Evolutionary conservation across 2,797 vertebrate genomes (phyloP).

Genomic region (Prunella strophiata): DNA sequence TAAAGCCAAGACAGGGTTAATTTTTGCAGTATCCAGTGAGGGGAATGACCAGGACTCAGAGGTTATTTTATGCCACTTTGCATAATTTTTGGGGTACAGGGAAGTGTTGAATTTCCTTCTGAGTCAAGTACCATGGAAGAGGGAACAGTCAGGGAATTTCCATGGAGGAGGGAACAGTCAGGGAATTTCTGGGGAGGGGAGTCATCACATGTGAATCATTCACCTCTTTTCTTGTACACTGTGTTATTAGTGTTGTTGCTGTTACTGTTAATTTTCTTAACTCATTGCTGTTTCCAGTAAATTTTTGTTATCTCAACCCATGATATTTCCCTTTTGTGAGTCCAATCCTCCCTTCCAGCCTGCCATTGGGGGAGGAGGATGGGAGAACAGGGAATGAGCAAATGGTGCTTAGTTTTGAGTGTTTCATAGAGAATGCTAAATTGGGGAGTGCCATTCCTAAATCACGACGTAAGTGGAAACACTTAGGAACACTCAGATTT

Average conservation of each 20-base stretch:
- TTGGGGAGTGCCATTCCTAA: background rate
- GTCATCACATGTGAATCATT: background rate
- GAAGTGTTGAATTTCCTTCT: background rate
- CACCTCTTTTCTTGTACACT: background rate
- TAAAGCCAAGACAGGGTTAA: background rate
- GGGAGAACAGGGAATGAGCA: accelerated
- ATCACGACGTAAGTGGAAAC: background rate
- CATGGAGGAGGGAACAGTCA: background rate
- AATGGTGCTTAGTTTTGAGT: background rate
- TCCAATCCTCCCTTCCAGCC: background rate
- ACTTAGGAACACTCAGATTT: background rate
- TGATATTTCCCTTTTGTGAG: background rate
- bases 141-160: background rate
- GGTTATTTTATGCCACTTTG: background rate
- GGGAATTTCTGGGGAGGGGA: accelerated
- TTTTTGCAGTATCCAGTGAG: background rate
- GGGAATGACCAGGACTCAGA: background rate
- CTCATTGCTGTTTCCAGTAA: background rate
- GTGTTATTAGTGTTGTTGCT: background rate
- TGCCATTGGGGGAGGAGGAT: no score
- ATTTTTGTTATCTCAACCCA: background rate
- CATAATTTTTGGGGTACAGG: background rate
- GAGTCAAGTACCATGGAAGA: accelerated
- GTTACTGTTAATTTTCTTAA: background rate
- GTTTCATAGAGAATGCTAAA: background rate